phyloP scores from a whole-genome alignment of 2,797 vertebrate species.

The Pipistrellus kuhlii region DNA sequence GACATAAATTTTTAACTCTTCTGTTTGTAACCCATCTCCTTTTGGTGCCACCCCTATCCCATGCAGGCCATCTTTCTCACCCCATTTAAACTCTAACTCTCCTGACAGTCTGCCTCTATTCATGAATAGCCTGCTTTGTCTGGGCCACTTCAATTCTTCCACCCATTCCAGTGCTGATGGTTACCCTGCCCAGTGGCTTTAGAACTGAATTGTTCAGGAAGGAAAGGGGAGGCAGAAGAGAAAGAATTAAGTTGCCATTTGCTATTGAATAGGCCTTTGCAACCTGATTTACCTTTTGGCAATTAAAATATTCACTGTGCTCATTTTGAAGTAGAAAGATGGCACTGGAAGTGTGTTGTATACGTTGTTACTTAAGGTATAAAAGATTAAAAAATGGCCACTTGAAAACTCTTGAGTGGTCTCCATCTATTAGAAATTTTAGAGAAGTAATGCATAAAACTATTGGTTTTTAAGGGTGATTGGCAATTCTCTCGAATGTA shows the following conservation, averaged over 20 bases:
- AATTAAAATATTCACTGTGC: neutral
- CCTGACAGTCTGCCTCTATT: neutral
- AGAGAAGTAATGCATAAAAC: neutral
- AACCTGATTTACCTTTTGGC: conserved; percentile 3
- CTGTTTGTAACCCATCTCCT: neutral
- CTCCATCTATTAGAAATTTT: neutral
- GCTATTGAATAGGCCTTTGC: neutral
- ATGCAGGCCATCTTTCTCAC: neutral
- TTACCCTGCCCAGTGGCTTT: neutral
- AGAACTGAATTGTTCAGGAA: neutral
- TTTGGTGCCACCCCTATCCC: neutral
- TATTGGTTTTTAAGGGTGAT: conserved; percentile 40
- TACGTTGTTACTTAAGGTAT: conserved; percentile 3
- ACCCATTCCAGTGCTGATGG: neutral
- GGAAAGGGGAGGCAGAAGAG: neutral
- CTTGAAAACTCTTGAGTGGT: neutral
- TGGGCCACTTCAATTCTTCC: neutral
- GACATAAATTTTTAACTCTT: neutral
- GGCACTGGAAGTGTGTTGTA: neutral
- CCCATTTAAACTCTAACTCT: neutral
- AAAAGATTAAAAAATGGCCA: conserved; percentile 1
- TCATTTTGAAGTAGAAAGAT: conserved; percentile 39
- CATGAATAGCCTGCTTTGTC: neutral
- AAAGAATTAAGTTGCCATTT: conserved; percentile 11
- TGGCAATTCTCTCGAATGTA: neutral